phyloP scores from a whole-genome alignment of 1,140 invertebrate species.

The Camponotus floridanus region DNA sequence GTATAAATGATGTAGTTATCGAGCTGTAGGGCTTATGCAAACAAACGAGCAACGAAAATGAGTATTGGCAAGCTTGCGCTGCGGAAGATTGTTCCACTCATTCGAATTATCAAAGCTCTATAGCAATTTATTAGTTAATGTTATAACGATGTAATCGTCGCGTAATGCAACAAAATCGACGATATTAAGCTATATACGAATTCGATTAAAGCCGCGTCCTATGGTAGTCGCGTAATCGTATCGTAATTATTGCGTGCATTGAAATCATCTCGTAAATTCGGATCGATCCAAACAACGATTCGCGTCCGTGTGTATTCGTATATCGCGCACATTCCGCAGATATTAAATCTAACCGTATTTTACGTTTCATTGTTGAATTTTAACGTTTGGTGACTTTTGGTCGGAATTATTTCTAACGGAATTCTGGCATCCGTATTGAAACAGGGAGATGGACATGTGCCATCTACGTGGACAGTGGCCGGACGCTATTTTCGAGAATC shows the following conservation, averaged over 20 bases:
- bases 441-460: constrained; percentile 51
- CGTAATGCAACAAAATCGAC: not conserved
- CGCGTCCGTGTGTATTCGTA: not conserved
- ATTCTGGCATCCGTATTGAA: constrained; percentile 33
- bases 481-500: constrained; percentile 18
- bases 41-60: constrained; percentile 48
- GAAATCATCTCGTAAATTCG: constrained; percentile 2
- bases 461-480: constrained; percentile 33
- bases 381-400: not conserved
- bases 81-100: constrained; percentile 40
- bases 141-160: constrained; percentile 20
- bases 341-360: not conserved
- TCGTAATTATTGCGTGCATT: constrained; percentile 11
- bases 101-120: constrained; percentile 23
- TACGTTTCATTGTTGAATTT: not conserved
- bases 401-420: constrained; percentile 34
- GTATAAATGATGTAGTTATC: constrained; percentile 40
- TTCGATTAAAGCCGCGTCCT: constrained; percentile 14
- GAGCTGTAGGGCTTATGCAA: constrained; percentile 6
- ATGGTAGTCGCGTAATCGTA: not conserved
- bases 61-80: constrained; percentile 25
- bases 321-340: not conserved
- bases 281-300: not conserved
- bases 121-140: constrained; percentile 44
- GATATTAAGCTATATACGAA: not conserved